Evolutionary conservation across 1,140 invertebrate species (phyloP), one percentile per base, ranked within the genome.

Genomic region (Neodiprion virginianus): DNA sequence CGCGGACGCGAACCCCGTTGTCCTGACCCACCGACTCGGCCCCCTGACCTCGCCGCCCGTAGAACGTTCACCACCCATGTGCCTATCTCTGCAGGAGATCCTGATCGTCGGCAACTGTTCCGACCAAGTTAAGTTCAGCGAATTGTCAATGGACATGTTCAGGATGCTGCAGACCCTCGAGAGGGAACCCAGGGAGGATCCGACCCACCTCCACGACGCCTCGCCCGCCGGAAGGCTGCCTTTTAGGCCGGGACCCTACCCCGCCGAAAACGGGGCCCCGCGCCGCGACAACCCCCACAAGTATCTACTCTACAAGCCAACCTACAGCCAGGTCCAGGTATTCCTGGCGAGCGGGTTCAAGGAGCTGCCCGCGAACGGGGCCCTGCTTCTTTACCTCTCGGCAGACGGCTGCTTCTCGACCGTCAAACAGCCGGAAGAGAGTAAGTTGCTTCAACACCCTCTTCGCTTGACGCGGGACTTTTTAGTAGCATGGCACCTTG

Each of bases 121-220:
- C 79, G 96, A 98, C 84, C 97, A 99, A 91, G 96, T 97, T n/a
- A 98, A 98, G 88, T 99, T 99, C 89, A 98, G 96, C 79, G 97
- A 99, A 88, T 89, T 99, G 73, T 98, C 98, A 21, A 94, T 99
- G 90, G 98, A 99, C 88, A 99, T 99, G 97, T 99, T 97, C 85
- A 91, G 97, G 79, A 98, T 99, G 94, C 91, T 99, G 66, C 97
- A 99, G 89, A 97, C 96, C 1, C 87, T 99, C 69, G 97, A 99
- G 87, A 89, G 96, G 76, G 97, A 99, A 85, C 96, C 96, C 21
- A 93, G 94, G 79, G 95, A 96, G 78, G 95, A 96, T 77, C 91
- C 91, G 23, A 94, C 93, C 81, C 95, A 96, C 84, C 89, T 95
- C 61, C 95, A 95, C 85, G 96, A 97, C 83, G 93, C 95, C 17